phyloP scores from a whole-genome alignment of 2,888 invertebrate species.

The Ochropacha duplaris region DNA sequence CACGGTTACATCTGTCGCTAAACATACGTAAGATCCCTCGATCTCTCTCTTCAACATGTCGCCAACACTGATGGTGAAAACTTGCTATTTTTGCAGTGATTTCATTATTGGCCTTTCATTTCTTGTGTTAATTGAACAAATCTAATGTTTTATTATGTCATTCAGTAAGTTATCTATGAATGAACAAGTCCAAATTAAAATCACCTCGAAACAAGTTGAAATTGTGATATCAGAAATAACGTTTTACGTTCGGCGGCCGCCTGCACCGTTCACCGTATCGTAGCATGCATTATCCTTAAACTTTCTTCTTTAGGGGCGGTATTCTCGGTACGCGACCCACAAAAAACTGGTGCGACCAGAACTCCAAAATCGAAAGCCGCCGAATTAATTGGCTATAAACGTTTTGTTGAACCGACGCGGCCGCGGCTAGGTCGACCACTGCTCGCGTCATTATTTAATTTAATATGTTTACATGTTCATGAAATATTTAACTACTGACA shows the following conservation, averaged over 20 bases:
- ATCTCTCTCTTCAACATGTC: not conserved
- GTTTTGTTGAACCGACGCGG: not conserved
- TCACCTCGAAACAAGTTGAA: too few species aligned
- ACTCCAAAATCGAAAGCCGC: constrained; percentile 7
- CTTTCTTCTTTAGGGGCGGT: not conserved
- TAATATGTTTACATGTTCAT: not conserved
- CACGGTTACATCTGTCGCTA: not conserved
- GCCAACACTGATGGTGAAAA: too few species aligned
- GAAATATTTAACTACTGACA: not conserved
- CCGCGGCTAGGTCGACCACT: not conserved
- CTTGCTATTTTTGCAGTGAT: not conserved
- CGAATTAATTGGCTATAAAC: constrained; percentile 10
- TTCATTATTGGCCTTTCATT: not conserved
- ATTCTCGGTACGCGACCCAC: constrained; percentile 10
- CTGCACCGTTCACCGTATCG: too few species aligned
- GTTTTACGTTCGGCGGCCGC: too few species aligned
- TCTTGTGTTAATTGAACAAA: not conserved
- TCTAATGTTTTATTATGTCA: not conserved
- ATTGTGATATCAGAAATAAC: too few species aligned
- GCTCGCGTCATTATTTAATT: not conserved
- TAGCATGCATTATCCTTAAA: not conserved
- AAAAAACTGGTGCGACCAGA: constrained; percentile 10
- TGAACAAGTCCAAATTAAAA: not conserved
- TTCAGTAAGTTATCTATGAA: not conserved
- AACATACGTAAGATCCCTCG: not conserved